Evolutionary conservation across 2,113 vertebrate species (phyloP), one percentile per base, ranked within the genome.

Genomic region (Saguinus imperator): DNA sequence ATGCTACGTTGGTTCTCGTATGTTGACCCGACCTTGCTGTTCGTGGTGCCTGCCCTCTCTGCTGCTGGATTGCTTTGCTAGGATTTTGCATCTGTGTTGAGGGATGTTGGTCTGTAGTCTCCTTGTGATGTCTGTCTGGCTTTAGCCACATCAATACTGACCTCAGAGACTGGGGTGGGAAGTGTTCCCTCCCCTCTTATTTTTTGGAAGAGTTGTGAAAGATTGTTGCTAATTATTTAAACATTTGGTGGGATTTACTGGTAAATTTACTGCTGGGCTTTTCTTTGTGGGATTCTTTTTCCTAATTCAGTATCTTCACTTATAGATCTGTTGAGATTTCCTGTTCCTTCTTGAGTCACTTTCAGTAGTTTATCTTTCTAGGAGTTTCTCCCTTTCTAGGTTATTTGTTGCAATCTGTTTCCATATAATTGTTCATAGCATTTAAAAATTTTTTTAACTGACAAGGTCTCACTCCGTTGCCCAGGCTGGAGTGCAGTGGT

Each of bases 1-100:
- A 3, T 23, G 1, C 23, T 10, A 35, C 61, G 9, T 8, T n/a
- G 18, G 2, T n/a, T 29, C 10, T 9, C 52, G 10, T 48, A 2
- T 27, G 6, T 52, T 50, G 83, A 35, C 25, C 52, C 35, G 3
- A 9, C 43, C 29, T 91, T 35, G 48, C 37, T 14, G 45, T 35
- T 61, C 35, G 0, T 14, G 68, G 10, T 6, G 20, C 35, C 7
- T 45, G 14, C 45, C 16, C 6, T 20, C 35, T 32, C 20, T 1
- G 12, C 50, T 66, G 29, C 45, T 68, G 45, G 32, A 5, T 52
- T 29, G 27, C 23, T n/a, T 57, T 40, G 6, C 43, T 37, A 8
- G 23, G 43, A 2, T 64, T 75, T 23, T 37, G 10, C 35, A 12
- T 82, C 32, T 75, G 1, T n/a, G 6, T 43, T 75, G 43, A 17